These are phyloP conservation scores for Trogon melanurus DNA, from an alignment of 2,113 vertebrate genomes.

Conservation along the genomic window DNA sequence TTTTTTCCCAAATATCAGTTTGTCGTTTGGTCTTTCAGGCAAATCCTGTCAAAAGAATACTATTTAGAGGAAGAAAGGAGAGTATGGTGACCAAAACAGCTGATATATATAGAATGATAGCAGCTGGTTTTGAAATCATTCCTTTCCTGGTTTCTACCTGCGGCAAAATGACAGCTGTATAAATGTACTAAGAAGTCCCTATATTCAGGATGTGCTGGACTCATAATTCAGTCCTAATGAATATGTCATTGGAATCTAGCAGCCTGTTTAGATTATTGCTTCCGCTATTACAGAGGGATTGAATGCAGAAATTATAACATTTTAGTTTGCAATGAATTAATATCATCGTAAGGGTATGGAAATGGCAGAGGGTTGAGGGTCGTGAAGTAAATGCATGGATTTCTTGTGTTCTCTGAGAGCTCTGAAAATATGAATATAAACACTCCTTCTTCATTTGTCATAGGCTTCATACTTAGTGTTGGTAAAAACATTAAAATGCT, in stretches of 20 bases:
- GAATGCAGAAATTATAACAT: conserved; percentile 65
- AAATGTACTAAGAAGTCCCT: conserved; percentile 67
- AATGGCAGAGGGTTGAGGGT: background rate
- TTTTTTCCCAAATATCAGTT: background rate
- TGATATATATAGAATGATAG: conserved; percentile 53
- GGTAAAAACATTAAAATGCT: background rate
- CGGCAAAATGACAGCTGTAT: conserved; percentile 76
- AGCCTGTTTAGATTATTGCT: conserved; percentile 74
- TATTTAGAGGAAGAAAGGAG: background rate
- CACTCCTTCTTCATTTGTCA: background rate
- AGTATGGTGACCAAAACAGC: conserved; percentile 50
- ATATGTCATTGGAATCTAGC: conserved; percentile 73
- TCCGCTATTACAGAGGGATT: conserved; percentile 59
- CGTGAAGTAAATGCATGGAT: background rate
- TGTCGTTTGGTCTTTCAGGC: background rate
- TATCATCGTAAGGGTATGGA: conserved; percentile 68
- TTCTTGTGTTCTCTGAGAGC: background rate
- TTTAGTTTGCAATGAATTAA: conserved; percentile 76
- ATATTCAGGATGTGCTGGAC: conserved; percentile 77
- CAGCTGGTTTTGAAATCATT: conserved; percentile 56
- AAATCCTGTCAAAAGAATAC: background rate
- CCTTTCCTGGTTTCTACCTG: conserved; percentile 45
- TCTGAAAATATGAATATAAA: conserved; percentile 37
- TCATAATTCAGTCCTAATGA: conserved; percentile 81
- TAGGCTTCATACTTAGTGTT: conserved; percentile 9